Evolutionary conservation across 2,113 vertebrate species (phyloP).

Genomic region (Corythoichthys haematopterus): DNA sequence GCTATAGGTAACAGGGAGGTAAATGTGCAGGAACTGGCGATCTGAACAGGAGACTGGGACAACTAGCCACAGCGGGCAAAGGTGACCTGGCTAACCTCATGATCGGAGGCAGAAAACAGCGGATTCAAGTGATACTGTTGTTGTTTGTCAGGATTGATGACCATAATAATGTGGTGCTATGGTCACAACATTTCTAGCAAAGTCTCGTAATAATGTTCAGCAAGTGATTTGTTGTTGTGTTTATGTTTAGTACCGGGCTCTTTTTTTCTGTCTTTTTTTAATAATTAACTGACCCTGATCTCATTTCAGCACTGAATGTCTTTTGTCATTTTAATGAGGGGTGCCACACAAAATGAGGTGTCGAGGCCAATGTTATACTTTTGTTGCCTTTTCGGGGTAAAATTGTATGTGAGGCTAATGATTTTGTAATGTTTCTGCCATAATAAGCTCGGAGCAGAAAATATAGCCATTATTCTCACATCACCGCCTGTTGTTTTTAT

Average conservation of each 20-base stretch:
- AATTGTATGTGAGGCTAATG: constrained; percentile 7
- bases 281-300: neutral
- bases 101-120: no score
- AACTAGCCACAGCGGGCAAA: no score
- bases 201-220: neutral
- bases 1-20: no score
- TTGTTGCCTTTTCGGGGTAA: neutral
- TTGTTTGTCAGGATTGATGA: neutral
- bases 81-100: no score
- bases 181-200: neutral
- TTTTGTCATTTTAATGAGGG: constrained; percentile 8
- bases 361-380: constrained; percentile 7
- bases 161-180: constrained; percentile 6
- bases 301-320: neutral
- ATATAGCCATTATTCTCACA: neutral
- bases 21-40: no score
- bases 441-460: neutral
- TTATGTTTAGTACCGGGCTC: neutral
- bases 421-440: neutral
- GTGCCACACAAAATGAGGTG: constrained; percentile 5
- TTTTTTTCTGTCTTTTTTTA: neutral
- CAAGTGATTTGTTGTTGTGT: neutral
- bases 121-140: no score
- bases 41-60: no score
- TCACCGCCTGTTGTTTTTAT: neutral